Evolutionary conservation across 2,113 vertebrate species (phyloP).

Genomic region (Sylvilagus bachmani): DNA sequence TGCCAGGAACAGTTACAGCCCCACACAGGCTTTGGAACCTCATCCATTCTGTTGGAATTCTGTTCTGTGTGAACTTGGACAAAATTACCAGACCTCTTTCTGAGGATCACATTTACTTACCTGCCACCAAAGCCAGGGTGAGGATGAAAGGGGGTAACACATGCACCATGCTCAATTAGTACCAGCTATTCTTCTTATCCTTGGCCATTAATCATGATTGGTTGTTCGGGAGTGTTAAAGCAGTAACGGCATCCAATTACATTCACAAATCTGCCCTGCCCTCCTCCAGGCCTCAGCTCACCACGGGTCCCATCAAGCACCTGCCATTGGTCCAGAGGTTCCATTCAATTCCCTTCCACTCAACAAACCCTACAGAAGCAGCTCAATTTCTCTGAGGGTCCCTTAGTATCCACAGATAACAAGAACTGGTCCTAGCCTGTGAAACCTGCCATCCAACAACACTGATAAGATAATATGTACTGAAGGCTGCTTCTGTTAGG

Average conservation of each 20-base stretch:
- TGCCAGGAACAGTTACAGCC: neutral
- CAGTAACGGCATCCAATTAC: neutral
- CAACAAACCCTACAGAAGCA: neutral
- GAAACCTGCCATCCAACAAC: neutral
- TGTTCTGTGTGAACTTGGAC: neutral
- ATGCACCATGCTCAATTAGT: neutral
- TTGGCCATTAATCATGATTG: neutral
- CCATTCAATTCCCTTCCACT: slow-evolving; percentile 21
- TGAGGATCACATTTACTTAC: neutral
- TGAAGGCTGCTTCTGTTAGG: neutral
- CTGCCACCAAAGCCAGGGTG: neutral
- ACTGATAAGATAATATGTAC: slow-evolving; percentile 25
- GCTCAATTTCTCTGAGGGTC: neutral
- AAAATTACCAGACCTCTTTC: neutral
- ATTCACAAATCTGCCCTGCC: neutral
- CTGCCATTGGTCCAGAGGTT: neutral
- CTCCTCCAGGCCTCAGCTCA: slow-evolving; percentile 26
- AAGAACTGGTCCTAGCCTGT: neutral
- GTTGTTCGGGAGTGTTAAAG: neutral
- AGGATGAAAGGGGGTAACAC: neutral
- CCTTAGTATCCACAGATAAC: neutral
- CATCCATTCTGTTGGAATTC: neutral
- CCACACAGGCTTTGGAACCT: neutral
- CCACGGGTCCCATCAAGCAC: neutral
- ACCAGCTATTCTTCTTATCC: neutral